Evolutionary conservation across 30 jellyfish, hydroid and myxozoan genomes (phyloP), one percentile per base, ranked within the genome.

Genomic region (Hydra vulgaris): DNA sequence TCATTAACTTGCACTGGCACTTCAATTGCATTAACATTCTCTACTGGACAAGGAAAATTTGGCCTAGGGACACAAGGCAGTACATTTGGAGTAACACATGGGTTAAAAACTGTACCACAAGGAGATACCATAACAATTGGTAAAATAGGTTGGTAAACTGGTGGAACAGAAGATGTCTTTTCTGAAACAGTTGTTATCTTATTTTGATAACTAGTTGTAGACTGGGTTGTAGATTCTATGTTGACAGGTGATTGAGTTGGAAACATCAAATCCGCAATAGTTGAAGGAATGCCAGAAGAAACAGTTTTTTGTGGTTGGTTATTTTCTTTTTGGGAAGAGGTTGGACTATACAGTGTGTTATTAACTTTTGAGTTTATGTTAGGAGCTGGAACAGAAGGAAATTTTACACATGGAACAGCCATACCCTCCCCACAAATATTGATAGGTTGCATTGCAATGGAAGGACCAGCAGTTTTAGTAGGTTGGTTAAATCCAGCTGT

Each of bases 71-170:
- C 16, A 21, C 52, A 24, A 7, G 76, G 27, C 27, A 24, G 27
- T 16, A 24, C 76, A 0, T 22, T 21, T 26, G 23, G 72, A 25
- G 25, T 25, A 75, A 21, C 56, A 54, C 83, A 75, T 20, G 83
- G 83, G 71, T 75, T 75, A 23, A 40, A 40, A 40, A 40, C 61
- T 12, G 61, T 40, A 40, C 61, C 83, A 54, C 83, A 75, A 67
- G 72, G 71, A 25, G 70, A 70, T 26, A 0, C 83, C 1, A 70
- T 66, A 7, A 75, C 24, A 25, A 75, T 25, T 25, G 83, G 83
- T 75, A 75, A 15, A 20, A 75, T 70, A 4, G 83, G 83, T 25
- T 75, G 83, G 12, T 40, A 40, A 40, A 40, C 61, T 3, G 61
- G 61, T 12, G 12, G 5, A 12, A 40, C 61, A 40, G 12, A 40